Conservation (phyloP, 1,140 invertebrate species). For the Sinella curviseta region DNA sequence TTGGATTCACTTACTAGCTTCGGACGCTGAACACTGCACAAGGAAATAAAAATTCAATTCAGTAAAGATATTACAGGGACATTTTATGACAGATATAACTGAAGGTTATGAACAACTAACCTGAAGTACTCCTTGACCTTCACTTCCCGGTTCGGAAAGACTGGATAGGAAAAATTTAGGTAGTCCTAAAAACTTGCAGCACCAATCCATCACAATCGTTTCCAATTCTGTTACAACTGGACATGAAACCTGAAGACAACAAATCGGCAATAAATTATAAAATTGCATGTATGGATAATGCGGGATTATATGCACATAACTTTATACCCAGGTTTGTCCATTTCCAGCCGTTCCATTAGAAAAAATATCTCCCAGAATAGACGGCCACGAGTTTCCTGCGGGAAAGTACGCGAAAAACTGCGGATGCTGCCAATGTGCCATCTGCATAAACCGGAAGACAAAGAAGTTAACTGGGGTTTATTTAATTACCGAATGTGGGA, state of each 20-base stretch:
- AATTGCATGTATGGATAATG: not conserved
- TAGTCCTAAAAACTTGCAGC: constrained; percentile 81
- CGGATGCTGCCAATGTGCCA: constrained; percentile 36
- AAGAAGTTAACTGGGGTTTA: too few relatives aligned
- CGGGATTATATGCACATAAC: not conserved
- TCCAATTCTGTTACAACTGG: constrained; percentile 95
- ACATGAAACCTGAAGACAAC: constrained; percentile 52
- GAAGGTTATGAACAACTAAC: constrained; percentile 56
- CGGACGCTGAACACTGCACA: constrained; percentile 59
- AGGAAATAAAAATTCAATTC: not conserved
- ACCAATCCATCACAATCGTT: constrained; percentile 91
- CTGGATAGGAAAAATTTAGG: constrained; percentile 78
- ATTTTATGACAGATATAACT: not conserved
- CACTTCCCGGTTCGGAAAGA: constrained; percentile 63
- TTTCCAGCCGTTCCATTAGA: constrained; percentile 20
- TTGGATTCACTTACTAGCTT: too few relatives aligned
- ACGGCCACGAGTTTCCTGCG: constrained; percentile 34
- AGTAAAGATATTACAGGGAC: too few relatives aligned
- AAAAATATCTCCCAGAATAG: constrained; percentile 34
- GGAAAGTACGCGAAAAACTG: constrained; percentile 37
- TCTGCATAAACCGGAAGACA: not conserved
- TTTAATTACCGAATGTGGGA: too few relatives aligned
- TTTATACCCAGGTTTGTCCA: constrained; percentile 26
- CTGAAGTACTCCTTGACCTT: constrained; percentile 88
- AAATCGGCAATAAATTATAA: not conserved